Percentiles rank a stretch among this genome's conserved stretches.
Conservation (phyloP, 2,888 invertebrate genomes). For the Drosophila infuscata region DNA sequence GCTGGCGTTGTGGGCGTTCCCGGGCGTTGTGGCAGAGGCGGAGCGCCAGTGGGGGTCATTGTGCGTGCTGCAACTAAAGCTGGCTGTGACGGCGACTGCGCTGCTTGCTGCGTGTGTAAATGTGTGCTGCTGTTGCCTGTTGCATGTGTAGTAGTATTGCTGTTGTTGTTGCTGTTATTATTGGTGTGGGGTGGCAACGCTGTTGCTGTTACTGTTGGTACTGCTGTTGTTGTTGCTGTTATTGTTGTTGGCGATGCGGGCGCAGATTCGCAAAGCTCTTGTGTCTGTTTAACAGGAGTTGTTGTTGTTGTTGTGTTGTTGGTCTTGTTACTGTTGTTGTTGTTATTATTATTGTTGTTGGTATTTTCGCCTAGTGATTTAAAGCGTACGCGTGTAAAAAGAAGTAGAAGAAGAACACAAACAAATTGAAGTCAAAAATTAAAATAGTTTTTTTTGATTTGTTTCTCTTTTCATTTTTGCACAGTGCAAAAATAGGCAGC, state of each 20-base stretch:
- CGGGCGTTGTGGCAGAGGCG: conserved; percentile 45
- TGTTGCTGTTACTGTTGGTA: conserved; percentile 36
- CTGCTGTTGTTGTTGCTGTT: conserved; percentile 41
- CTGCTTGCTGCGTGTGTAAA: conserved; percentile 46
- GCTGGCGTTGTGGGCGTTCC: conserved; percentile 64
- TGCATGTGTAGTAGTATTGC: conserved; percentile 42
- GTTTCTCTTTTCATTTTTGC: conserved; percentile 33
- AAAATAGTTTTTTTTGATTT: conserved; percentile 53
- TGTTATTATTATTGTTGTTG: conserved; percentile 65
- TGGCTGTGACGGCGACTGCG: conserved; percentile 40
- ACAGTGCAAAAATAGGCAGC: conserved; percentile 60
- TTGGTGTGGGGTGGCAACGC: conserved; percentile 27
- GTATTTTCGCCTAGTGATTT: conserved; percentile 75
- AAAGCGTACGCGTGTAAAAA: conserved; percentile 79
- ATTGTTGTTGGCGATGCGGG: conserved; percentile 60
- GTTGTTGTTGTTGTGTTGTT: conserved; percentile 67
- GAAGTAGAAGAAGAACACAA: conserved; percentile 76
- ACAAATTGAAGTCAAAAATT: conserved; percentile 78
- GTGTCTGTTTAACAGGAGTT: conserved; percentile 74
- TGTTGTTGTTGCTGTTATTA: conserved; percentile 22
- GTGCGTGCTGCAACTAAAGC: conserved; percentile 47
- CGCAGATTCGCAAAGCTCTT: conserved; percentile 59
- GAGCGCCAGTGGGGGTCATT: conserved; percentile 41
- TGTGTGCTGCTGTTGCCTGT: conserved; percentile 51
- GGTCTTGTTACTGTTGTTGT: conserved; percentile 57